phyloP scores from a whole-genome alignment of 1,140 invertebrate species.

The Rhysida immarginata region DNA sequence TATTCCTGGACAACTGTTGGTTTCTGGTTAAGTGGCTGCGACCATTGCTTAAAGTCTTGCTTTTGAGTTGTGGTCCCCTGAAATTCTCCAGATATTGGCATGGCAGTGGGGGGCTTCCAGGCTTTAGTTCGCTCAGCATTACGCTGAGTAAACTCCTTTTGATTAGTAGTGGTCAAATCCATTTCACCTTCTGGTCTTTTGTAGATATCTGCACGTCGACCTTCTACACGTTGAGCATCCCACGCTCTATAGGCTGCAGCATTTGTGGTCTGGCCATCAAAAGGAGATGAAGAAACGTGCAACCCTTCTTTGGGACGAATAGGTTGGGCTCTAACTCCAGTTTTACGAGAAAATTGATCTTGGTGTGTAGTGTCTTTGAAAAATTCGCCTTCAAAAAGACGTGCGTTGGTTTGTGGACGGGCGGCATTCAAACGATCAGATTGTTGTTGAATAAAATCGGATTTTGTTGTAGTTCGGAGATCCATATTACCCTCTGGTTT shows the following conservation, averaged over 20 bases:
- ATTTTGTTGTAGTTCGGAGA: conserved; percentile 23
- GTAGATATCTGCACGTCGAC: neutral
- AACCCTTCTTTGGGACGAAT: neutral
- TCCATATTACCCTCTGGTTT: conserved; percentile 30
- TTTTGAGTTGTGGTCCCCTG: neutral
- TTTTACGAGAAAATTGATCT: neutral
- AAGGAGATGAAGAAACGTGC: neutral
- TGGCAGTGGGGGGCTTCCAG: neutral
- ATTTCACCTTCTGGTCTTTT: neutral
- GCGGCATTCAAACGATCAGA: neutral
- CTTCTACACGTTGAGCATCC: neutral
- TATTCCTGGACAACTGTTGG: neutral
- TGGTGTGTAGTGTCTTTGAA: neutral
- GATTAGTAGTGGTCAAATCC: neutral
- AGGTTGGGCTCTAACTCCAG: neutral
- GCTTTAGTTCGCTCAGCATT: neutral
- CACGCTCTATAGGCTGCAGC: neutral
- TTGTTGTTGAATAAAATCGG: neutral
- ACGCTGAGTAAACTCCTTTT: neutral
- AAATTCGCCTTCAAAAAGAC: neutral
- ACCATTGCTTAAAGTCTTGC: neutral
- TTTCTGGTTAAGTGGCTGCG: neutral
- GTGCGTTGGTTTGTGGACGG: neutral
- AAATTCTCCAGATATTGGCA: neutral
- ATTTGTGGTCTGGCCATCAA: neutral